A percentile compares a stretch with the other conserved stretches of the same genome.
phyloP scores from a whole-genome alignment of 1,140 invertebrate genomes.

The Latrodectus geometricus region DNA sequence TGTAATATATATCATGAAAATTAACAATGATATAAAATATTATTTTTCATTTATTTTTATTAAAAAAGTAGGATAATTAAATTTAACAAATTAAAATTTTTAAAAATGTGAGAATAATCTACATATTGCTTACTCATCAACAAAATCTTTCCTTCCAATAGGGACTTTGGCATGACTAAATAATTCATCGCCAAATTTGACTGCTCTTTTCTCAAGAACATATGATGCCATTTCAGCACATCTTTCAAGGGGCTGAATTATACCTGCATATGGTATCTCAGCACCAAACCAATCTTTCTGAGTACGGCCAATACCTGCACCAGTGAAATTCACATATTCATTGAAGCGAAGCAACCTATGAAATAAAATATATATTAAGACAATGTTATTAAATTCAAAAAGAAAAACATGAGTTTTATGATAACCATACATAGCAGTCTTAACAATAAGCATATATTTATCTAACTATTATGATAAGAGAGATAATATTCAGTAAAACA shows the following conservation, averaged over 20 bases:
- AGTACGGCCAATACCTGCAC: slow-evolving; percentile 80
- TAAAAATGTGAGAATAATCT: not conserved
- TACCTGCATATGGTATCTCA: slow-evolving; percentile 27
- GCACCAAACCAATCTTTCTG: slow-evolving; percentile 62
- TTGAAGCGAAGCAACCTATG: slow-evolving; percentile 76
- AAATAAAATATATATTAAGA: slow-evolving; percentile 53
- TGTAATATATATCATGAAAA: too few relatives aligned
- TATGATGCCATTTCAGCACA: slow-evolving; percentile 77
- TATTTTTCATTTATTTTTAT: too few relatives aligned
- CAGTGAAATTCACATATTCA: slow-evolving; percentile 76
- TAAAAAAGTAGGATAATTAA: not conserved
- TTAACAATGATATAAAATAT: too few relatives aligned
- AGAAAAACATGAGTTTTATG: slow-evolving; percentile 37
- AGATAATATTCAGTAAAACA: too few relatives aligned
- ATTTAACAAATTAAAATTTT: not conserved
- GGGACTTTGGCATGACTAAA: slow-evolving; percentile 77
- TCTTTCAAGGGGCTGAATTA: slow-evolving; percentile 53
- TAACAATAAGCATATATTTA: too few relatives aligned
- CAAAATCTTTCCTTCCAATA: slow-evolving; percentile 52
- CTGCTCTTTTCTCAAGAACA: slow-evolving; percentile 81
- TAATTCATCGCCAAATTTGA: slow-evolving; percentile 85
- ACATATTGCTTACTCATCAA: slow-evolving; percentile 34
- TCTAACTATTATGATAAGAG: too few relatives aligned
- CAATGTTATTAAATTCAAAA: slow-evolving; percentile 32
- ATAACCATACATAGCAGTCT: too few relatives aligned